Evolutionary conservation across 2,888 invertebrate species (phyloP).

Genomic region (Eristalis pertinax): DNA sequence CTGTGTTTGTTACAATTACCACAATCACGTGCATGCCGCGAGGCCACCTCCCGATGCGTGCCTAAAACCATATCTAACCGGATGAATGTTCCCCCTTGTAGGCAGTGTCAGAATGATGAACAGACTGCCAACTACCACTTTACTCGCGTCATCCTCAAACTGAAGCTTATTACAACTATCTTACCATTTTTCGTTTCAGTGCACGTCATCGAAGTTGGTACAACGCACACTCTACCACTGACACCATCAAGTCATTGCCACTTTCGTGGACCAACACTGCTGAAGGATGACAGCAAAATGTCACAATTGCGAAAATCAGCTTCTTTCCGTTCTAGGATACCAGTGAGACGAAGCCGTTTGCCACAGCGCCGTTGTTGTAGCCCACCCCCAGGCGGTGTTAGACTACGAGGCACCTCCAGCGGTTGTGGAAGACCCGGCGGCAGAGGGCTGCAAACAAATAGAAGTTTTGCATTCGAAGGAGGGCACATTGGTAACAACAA

Average conservation of each 20-base stretch:
- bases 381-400: constrained; percentile 71
- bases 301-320: constrained; percentile 77
- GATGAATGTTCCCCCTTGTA: not conserved
- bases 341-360: constrained; percentile 74
- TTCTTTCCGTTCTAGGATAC: constrained; percentile 77
- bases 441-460: constrained; percentile 69
- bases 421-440: constrained; percentile 48
- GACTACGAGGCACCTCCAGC: constrained; percentile 53
- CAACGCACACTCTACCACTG: not conserved
- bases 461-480: constrained; percentile 70
- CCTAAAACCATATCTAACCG: not conserved
- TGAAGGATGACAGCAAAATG: constrained; percentile 74
- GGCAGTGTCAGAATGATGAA: not conserved
- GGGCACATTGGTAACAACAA: constrained; percentile 41
- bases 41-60: no score
- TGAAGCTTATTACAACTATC: constrained; percentile 31
- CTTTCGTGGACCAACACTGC: constrained; percentile 57
- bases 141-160: constrained; percentile 15
- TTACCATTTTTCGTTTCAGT: constrained; percentile 40
- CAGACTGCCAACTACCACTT: constrained; percentile 21
- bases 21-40: not conserved
- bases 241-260: constrained; percentile 1
- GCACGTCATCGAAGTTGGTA: constrained; percentile 10
- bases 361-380: constrained; percentile 74
- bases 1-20: not conserved